Percentiles rank a stretch among this genome's conserved stretches.
These are phyloP conservation scores for Pachyramphus minor DNA, from an alignment of 2,113 vertebrate genomes.

Conservation along the genomic window DNA sequence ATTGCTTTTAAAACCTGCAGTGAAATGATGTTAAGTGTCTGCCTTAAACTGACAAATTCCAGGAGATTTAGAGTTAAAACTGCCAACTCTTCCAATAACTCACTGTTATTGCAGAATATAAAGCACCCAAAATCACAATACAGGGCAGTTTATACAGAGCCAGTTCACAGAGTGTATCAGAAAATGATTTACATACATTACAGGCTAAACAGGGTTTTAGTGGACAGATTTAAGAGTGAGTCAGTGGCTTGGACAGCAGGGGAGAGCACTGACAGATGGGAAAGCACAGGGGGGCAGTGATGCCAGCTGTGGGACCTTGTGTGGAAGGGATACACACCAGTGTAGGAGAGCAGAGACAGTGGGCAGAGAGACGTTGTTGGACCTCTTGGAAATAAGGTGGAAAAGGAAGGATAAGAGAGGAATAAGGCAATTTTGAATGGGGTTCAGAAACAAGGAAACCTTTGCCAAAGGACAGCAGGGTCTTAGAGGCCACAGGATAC, in stretches of 20 bases:
- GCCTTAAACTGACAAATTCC: conserved; percentile 58
- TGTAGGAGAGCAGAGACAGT: neutral
- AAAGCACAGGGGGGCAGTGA: neutral
- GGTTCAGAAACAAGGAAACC: neutral
- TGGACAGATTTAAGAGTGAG: conserved; percentile 5
- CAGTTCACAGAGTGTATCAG: neutral
- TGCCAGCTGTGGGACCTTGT: neutral
- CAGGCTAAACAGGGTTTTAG: neutral
- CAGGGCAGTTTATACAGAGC: neutral
- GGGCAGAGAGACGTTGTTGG: neutral
- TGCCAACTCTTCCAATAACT: conserved; percentile 52
- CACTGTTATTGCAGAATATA: conserved; percentile 20
- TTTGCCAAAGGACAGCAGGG: conserved; percentile 47
- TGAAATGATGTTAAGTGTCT: conserved; percentile 53
- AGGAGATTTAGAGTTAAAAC: conserved; percentile 58
- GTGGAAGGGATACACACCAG: neutral
- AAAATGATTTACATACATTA: neutral
- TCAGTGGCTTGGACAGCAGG: neutral
- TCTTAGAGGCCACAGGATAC: conserved; percentile 25
- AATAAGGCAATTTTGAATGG: neutral
- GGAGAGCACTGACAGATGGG: conserved; percentile 3
- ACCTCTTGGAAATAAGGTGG: neutral
- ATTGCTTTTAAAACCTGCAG: conserved; percentile 53
- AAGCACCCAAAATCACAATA: conserved; percentile 9
- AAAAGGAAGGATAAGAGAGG: neutral